These are phyloP conservation scores for Agyllia agylla DNA, from an alignment of 2,888 invertebrate genomes.

Conservation along the genomic window DNA sequence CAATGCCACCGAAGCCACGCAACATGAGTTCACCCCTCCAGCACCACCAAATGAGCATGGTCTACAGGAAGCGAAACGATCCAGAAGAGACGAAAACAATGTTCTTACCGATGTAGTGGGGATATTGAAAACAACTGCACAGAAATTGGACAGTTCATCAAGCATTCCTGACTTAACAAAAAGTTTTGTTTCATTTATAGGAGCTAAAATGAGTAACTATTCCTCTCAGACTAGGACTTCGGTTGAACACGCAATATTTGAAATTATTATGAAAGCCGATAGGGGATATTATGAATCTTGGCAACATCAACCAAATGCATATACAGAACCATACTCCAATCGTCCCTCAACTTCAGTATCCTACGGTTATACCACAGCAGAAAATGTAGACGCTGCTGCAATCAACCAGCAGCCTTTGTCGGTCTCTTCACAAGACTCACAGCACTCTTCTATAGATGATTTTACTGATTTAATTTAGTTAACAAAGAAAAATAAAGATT, in stretches of 20 bases:
- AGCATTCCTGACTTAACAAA: constrained; percentile 31
- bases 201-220: constrained; percentile 33
- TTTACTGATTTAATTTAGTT: background rate
- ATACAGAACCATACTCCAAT: constrained; percentile 12
- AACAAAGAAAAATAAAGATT: background rate
- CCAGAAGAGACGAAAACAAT: background rate
- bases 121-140: constrained; percentile 27
- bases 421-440: background rate
- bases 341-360: constrained; percentile 13
- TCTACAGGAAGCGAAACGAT: background rate
- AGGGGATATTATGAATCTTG: constrained; percentile 35
- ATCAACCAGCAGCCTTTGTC: background rate
- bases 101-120: background rate
- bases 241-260: constrained; percentile 38
- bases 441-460: background rate
- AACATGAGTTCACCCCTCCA: background rate
- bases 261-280: constrained; percentile 39
- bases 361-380: background rate
- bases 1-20: background rate
- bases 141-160: constrained; percentile 35
- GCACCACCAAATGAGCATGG: background rate
- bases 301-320: constrained; percentile 17
- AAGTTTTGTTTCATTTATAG: constrained; percentile 33
- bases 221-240: constrained; percentile 17
- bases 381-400: background rate